Base-by-base conservation (phyloP, 2,113 vertebrate genomes). In the Pelecanoides urinatrix region DNA sequence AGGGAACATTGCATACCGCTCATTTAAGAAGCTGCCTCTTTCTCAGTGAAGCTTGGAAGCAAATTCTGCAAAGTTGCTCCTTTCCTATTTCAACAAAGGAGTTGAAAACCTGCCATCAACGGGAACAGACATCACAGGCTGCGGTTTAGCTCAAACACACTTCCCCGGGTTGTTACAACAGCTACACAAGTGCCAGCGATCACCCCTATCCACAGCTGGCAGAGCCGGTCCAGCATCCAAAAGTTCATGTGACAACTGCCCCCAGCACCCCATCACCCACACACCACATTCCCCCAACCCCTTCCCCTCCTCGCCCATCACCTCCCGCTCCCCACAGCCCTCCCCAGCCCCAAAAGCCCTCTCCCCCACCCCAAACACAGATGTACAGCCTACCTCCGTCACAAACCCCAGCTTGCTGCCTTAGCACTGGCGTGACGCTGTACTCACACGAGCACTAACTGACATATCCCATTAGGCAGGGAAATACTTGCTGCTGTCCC, bases 21-120 rank as follows among this genome's bases (percentile, higher is more conserved):
- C 45, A 1, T n/a, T 38, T 70, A 66, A 93, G 75, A 59, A 71
- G 90, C 72, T 88, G 92, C 50, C 56, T 84, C 86, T 92, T 73
- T 66, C 79, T 68, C 88, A 86, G 3, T 5, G 38, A 86, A 88
- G 79, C 42, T 63, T 45, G 78, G 82, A 95, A 92, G 75, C 50
- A 90, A 96, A 83, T 52, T n/a, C 67, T 34, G 78, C 85, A 34
- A 80, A 77, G 38, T 16, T 90, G 47, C 11, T 86, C 65, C 79
- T 92, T 91, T 84, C 90, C 79, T 88, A 63, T 83, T 86, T 80
- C 78, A 93, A 87, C 81, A 83, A 38, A 7, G 74, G 38, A 0
- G 20, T 25, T 67, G 79, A 86, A 94, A 90, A 66, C 83, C 68
- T 71, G 61, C 76, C 80, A 23, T 45, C 65, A 47, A 38, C 0